These are phyloP conservation scores for Drosophila pullipes DNA, from an alignment of 2,888 invertebrate species.

Conservation along the genomic window DNA sequence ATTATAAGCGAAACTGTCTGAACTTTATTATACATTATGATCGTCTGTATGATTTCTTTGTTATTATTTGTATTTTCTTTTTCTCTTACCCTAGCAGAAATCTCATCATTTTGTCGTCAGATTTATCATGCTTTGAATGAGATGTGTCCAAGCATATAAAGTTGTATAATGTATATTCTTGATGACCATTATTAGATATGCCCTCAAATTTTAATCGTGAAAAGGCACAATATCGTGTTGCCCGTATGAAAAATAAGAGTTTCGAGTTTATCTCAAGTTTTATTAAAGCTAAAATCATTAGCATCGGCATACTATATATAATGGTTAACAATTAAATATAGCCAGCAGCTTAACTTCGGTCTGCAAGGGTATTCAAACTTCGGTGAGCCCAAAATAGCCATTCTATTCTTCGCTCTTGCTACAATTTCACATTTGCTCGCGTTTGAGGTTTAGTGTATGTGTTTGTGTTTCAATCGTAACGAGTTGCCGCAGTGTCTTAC, in stretches of 20 bases:
- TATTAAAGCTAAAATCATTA: background rate
- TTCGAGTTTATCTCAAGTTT: background rate
- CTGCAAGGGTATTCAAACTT: background rate
- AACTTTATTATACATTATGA: conserved; percentile 14
- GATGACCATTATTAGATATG: background rate
- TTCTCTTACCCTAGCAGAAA: conserved; percentile 14
- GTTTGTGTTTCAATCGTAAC: conserved; percentile 45
- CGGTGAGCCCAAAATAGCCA: background rate
- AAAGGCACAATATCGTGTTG: background rate
- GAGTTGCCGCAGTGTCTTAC: conserved; percentile 64
- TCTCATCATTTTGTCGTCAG: background rate
- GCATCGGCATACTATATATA: background rate
- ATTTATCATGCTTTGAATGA: background rate
- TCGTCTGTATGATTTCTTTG: conserved; percentile 13
- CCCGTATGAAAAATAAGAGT: too few species aligned
- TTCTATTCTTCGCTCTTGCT: conserved; percentile 38
- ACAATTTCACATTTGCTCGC: conserved; percentile 36
- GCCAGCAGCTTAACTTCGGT: background rate
- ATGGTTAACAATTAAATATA: background rate
- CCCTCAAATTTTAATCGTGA: background rate
- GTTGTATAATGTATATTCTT: background rate
- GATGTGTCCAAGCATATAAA: background rate
- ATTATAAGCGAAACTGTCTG: conserved; percentile 39
- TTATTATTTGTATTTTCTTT: background rate
- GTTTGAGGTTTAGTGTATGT: conserved; percentile 1